A percentile compares a stretch with the other conserved stretches of the same genome.
Evolutionary conservation across 2,888 invertebrate species (phyloP).

Genomic region (Lissonota sp.): DNA sequence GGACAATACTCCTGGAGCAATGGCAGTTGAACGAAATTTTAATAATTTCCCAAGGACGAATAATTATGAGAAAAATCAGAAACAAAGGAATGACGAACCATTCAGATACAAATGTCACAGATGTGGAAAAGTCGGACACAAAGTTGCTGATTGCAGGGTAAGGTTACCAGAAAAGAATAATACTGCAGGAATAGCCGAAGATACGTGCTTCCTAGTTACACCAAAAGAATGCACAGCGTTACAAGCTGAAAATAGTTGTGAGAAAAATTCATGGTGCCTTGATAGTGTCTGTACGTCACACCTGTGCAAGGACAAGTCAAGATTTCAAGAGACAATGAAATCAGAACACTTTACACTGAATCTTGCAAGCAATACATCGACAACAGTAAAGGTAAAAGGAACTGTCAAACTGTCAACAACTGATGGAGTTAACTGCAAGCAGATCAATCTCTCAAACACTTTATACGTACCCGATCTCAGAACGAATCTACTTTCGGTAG

Average conservation of each 20-base stretch:
- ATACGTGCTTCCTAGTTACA: neutral
- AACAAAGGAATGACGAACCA: neutral
- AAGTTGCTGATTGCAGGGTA: slow-evolving; percentile 26
- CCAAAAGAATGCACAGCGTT: neutral
- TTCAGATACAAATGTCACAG: slow-evolving; percentile 50
- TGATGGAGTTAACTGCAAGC: neutral
- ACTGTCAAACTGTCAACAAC: slow-evolving; percentile 31
- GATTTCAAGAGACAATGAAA: slow-evolving; percentile 12
- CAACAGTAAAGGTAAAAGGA: slow-evolving; percentile 42
- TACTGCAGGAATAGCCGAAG: neutral
- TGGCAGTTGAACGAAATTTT: no score
- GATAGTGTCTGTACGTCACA: slow-evolving; percentile 58
- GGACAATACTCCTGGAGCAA: no score
- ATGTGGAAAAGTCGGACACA: slow-evolving; percentile 49
- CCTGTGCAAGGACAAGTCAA: slow-evolving; percentile 20
- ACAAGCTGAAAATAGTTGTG: neutral
- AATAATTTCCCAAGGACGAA: no score
- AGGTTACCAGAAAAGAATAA: neutral
- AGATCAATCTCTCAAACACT: neutral
- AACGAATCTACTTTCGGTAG: slow-evolving; percentile 55
- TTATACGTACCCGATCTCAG: slow-evolving; percentile 52
- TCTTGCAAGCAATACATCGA: slow-evolving; percentile 46
- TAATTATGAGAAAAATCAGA: no score
- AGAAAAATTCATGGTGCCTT: slow-evolving; percentile 7
- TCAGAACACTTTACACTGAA: slow-evolving; percentile 33